These are phyloP conservation scores for Recurvirostra avosetta DNA, from an alignment of 2,113 vertebrate species.

Conservation along the genomic window DNA sequence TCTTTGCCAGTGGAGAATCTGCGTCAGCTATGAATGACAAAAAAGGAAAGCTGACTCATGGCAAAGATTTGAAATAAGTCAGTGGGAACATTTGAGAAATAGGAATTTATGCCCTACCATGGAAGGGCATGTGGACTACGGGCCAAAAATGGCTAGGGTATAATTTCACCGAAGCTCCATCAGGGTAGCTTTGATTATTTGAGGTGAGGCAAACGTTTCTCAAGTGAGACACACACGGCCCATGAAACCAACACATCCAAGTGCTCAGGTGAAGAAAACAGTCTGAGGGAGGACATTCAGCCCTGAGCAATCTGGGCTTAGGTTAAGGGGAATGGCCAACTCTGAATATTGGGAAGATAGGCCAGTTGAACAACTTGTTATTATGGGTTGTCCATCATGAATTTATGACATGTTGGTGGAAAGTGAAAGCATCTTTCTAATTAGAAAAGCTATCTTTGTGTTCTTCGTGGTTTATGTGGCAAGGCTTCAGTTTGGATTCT, in stretches of 20 bases:
- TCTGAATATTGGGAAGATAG: neutral
- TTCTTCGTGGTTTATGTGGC: neutral
- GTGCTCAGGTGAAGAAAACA: neutral
- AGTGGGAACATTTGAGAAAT: constrained; percentile 43
- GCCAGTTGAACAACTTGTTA: neutral
- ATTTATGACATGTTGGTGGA: neutral
- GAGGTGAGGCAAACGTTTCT: neutral
- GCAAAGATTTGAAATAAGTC: constrained; percentile 39
- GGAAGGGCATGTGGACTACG: neutral
- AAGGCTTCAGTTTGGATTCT: neutral
- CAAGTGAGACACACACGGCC: neutral
- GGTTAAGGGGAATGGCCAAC: neutral
- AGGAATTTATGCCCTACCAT: neutral
- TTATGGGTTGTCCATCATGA: neutral
- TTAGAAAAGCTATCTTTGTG: neutral
- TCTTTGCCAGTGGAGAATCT: constrained; percentile 37
- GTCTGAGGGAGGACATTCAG: neutral
- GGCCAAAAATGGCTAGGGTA: neutral
- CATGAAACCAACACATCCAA: neutral
- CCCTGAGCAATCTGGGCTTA: neutral
- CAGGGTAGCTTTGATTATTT: neutral
- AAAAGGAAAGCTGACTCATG: constrained; percentile 58
- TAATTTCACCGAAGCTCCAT: neutral
- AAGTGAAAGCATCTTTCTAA: neutral
- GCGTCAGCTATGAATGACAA: constrained; percentile 20